Evolutionary conservation across 2,888 invertebrate species (phyloP).

Genomic region (Tachina grossa): DNA sequence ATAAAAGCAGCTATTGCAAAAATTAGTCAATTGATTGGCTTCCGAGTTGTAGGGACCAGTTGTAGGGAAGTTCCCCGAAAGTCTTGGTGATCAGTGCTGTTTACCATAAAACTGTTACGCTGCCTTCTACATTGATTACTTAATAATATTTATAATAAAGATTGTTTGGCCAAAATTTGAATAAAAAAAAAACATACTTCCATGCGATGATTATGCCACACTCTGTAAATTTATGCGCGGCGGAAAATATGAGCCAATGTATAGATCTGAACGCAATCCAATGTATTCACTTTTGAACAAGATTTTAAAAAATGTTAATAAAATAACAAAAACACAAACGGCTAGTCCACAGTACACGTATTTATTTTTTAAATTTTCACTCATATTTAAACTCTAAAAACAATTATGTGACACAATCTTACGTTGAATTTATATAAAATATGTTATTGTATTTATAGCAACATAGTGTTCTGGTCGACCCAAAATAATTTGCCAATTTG

Average conservation of each 20-base stretch:
- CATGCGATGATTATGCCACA: no score
- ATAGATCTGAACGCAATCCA: slow-evolving; percentile 45
- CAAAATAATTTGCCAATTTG: background rate
- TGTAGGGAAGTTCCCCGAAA: no score
- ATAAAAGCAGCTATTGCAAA: no score
- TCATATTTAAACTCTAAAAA: slow-evolving; percentile 5
- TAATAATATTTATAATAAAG: no score
- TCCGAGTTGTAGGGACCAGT: no score
- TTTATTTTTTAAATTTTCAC: background rate
- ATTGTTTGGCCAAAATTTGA: no score
- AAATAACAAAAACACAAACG: slow-evolving; percentile 25
- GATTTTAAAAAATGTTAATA: slow-evolving; percentile 27
- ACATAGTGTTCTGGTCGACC: background rate
- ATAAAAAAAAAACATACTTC: background rate
- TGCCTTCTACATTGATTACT: no score
- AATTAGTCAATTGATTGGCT: no score
- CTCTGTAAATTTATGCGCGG: background rate
- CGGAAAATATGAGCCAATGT: background rate
- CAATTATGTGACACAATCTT: background rate
- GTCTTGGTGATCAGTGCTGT: no score
- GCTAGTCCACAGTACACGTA: background rate
- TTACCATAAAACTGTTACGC: no score
- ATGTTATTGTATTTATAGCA: background rate
- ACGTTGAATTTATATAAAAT: background rate
- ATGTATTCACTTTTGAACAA: slow-evolving; percentile 37